A percentile compares a stretch with the other conserved stretches of the same genome.
phyloP scores from a whole-genome alignment of 1,140 invertebrate species.

The Meloidogyne floridensis region DNA sequence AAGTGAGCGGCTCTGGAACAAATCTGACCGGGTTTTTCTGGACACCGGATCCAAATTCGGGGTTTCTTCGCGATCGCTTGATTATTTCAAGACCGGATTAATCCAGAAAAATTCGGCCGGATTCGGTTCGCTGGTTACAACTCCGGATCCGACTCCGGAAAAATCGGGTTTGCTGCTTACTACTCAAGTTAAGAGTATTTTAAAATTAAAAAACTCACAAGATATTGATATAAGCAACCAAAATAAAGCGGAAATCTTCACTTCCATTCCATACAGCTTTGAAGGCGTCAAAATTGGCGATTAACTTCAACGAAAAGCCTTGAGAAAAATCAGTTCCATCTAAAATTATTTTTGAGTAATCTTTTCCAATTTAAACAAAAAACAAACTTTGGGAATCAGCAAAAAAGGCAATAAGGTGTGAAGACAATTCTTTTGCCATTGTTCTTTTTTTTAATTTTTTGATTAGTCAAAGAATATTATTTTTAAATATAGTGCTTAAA shows the following conservation, averaged over 20 bases:
- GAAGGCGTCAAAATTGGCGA: not conserved
- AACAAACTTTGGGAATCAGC: not conserved
- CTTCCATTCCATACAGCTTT: not conserved
- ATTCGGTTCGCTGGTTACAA: no score
- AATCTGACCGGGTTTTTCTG: no score
- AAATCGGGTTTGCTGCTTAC: not conserved
- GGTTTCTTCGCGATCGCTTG: no score
- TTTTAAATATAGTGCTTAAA: no score
- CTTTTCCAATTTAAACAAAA: not conserved
- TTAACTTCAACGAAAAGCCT: not conserved
- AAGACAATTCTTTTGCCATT: not conserved
- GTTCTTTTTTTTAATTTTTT: no score
- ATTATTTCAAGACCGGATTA: no score
- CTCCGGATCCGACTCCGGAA: no score
- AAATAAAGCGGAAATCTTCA: not conserved
- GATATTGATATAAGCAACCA: not conserved
- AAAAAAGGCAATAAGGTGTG: not conserved
- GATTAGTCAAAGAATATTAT: no score
- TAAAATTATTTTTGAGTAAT: not conserved
- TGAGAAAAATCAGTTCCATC: not conserved
- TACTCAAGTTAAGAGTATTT: not conserved
- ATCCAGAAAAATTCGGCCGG: no score
- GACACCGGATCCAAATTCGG: no score
- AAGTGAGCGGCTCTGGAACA: no score
- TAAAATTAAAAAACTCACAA: not conserved